These are phyloP conservation scores for Synanceia verrucosa DNA, from an alignment of 2,797 vertebrate species.

Conservation along the genomic window DNA sequence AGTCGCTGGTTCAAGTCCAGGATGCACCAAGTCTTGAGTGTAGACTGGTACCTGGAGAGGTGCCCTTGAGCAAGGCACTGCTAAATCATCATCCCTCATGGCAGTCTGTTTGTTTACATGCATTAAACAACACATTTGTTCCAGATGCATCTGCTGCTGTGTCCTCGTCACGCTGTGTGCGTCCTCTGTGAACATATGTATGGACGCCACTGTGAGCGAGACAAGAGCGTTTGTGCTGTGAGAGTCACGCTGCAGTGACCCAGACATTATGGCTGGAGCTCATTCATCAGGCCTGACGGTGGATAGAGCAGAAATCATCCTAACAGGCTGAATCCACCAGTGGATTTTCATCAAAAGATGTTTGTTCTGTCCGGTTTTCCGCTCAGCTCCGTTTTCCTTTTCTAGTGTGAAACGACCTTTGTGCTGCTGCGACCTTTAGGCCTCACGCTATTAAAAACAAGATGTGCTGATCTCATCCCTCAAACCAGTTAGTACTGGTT, in stretches of 20 bases:
- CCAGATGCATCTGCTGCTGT: slow-evolving; percentile 23
- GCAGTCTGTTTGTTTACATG: neutral
- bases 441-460: slow-evolving; percentile 51
- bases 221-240: slow-evolving; percentile 53
- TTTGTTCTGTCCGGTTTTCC: neutral
- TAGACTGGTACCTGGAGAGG: too few relatives aligned
- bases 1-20: too few relatives aligned
- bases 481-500: slow-evolving; percentile 70
- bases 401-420: slow-evolving; percentile 38
- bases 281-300: neutral
- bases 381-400: neutral
- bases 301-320: neutral
- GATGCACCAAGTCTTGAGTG: too few relatives aligned
- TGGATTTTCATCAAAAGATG: slow-evolving; percentile 1
- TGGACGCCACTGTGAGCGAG: slow-evolving; percentile 26
- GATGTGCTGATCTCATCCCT: slow-evolving; percentile 53
- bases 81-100: neutral
- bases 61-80: too few relatives aligned
- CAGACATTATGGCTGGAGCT: slow-evolving; percentile 19
- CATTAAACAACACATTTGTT: slow-evolving; percentile 22
- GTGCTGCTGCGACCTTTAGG: slow-evolving; percentile 40
- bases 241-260: slow-evolving; percentile 30
- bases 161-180: neutral
- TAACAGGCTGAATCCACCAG: neutral
- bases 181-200: neutral